Evolutionary conservation across 2,797 vertebrate species (phyloP), one percentile per base, ranked within the genome.

Genomic region (Lophotriccus pileatus): DNA sequence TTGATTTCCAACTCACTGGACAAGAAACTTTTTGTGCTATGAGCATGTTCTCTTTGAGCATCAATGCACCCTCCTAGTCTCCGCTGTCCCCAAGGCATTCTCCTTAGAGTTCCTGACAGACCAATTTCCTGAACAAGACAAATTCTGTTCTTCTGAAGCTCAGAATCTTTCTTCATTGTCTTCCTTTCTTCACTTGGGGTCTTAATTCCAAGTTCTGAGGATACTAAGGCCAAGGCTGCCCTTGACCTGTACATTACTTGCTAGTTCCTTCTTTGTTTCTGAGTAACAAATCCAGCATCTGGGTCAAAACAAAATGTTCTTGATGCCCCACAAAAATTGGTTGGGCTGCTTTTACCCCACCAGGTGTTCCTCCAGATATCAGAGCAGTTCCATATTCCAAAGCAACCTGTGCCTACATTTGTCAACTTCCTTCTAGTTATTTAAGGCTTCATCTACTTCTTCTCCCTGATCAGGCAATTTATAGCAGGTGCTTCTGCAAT

Each of bases 61-160:
- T 30, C 59, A 84, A 4, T 2, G 13, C 27, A 44, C 24, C 16
- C 12, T 58, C 17, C 27, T 6, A 21, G 44, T 18, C 28, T 62
- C 47, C 7, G 2, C 1, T 7, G 1, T 5, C 9, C 7, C 7
- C 28, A 37, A 3, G 0, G 4, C 44, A 56, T 14, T 44, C 27
- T 69, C 37, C 60, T 30, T 18, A 60, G 21, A 28, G 7, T 8
- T 60, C 30, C 6, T 30, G 27, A 72, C n/a, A 72, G 37, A 20
- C 28, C 19, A 16, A 16, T 50, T 83, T 75, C 72, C 41, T 28
- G 12, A 93, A 25, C 30, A 47, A 72, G 63, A 17, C 19, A 12
- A 46, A 16, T 59, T 72, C 46, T 60, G 6, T 79, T 47, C 44
- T 79, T 37, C n/a, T 64, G 81, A 91, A 80, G 46, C 6, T 20